Percentiles rank a stretch among this genome's conserved stretches.
Conservation (phyloP, 2,888 invertebrate species). For the Nomada hirtipes region DNA sequence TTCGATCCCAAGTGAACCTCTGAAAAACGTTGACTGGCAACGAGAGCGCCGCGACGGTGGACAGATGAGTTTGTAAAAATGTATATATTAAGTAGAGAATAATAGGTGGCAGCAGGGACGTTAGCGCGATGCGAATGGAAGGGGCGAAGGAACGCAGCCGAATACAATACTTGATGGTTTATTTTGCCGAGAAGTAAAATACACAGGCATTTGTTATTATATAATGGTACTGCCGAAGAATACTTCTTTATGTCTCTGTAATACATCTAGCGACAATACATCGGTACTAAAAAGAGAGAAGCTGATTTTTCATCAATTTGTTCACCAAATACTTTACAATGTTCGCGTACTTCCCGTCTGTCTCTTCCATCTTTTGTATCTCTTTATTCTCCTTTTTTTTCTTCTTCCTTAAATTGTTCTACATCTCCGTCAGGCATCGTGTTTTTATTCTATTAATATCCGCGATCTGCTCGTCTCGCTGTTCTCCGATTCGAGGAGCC, state of each 20-base stretch:
- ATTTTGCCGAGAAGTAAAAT: slow-evolving; percentile 74
- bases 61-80: neutral
- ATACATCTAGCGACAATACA: slow-evolving; percentile 73
- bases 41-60: neutral
- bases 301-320: slow-evolving; percentile 61
- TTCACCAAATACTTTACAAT: slow-evolving; percentile 65
- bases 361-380: neutral
- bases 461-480: slow-evolving; percentile 13
- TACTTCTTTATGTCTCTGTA: slow-evolving; percentile 65
- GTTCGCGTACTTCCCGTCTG: slow-evolving; percentile 39
- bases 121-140: neutral
- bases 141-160: neutral
- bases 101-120: neutral
- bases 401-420: neutral
- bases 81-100: slow-evolving; percentile 23
- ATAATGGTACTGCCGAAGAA: slow-evolving; percentile 66
- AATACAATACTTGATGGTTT: slow-evolving; percentile 71
- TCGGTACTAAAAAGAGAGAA: slow-evolving; percentile 74
- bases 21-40: neutral
- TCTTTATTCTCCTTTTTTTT: neutral
- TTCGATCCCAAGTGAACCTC: neutral
- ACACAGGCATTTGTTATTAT: slow-evolving; percentile 72
- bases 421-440: slow-evolving; percentile 9
- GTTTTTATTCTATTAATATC: slow-evolving; percentile 24
- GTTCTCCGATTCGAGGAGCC: slow-evolving; percentile 1